Conservation (phyloP, 1,140 invertebrate genomes). For the Hylaeus anthracinus region DNA sequence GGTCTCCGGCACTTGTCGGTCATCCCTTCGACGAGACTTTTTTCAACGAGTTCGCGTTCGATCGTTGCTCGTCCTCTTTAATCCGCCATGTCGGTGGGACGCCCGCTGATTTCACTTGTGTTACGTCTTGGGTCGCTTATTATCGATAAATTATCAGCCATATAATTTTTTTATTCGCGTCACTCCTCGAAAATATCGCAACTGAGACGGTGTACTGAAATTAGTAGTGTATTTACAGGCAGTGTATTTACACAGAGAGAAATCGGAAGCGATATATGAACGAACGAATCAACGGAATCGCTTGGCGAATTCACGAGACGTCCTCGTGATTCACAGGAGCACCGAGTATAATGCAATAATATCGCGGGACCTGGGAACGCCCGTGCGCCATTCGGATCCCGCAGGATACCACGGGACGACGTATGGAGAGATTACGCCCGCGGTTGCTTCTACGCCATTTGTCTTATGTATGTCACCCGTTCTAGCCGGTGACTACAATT, state of each 20-base stretch:
- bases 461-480: slow-evolving; percentile 32
- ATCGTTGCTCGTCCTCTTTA: background rate
- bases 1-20: slow-evolving; percentile 1
- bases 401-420: background rate
- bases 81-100: background rate
- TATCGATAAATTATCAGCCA: too few species aligned
- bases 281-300: slow-evolving; percentile 23
- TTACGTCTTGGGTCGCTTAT: too few species aligned
- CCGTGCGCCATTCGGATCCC: slow-evolving; percentile 9
- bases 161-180: too few species aligned
- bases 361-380: slow-evolving; percentile 9
- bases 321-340: background rate
- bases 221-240: background rate
- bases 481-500: slow-evolving; percentile 22
- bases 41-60: background rate
- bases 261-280: slow-evolving; percentile 4
- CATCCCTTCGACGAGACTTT: background rate
- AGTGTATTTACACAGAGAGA: background rate
- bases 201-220: background rate
- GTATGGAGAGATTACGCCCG: slow-evolving; percentile 30
- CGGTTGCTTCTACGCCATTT: slow-evolving; percentile 28
- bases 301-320: slow-evolving; percentile 16
- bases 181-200: too few species aligned
- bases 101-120: too few species aligned
- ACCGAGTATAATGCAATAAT: slow-evolving; percentile 29